Base-by-base conservation (phyloP, 2,113 vertebrate genomes). In the Archocentrus centrarchus region DNA sequence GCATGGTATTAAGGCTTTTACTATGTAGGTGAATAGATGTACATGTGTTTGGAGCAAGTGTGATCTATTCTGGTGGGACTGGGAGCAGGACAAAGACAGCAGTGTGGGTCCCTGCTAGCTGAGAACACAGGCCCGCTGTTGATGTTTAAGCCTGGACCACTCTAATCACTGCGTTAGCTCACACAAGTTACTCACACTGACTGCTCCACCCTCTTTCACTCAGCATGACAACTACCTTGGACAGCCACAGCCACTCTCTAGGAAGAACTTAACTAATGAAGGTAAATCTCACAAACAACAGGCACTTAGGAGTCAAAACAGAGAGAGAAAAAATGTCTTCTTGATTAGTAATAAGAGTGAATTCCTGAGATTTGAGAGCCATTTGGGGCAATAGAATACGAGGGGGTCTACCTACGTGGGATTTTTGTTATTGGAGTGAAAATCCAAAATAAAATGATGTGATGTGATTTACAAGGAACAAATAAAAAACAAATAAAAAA, bases 111-210 rank as follows among this genome's bases (percentile, higher is more conserved):
- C 60, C 77, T 62, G 80, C 75, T 27, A 47, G 84, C 81, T 59
- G 77, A 82, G 89, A 93, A 94, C 88, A 95, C 92, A 94, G 88
- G 70, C 73, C 47, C 7, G 85, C 91, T 93, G 93, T 94, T 92
- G 87, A 89, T 84, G 83, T 84, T 92, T 76, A 79, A 73, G 80
- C 77, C 60, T 81, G 59, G 66, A 75, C 82, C 70, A 8, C 70
- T 83, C 70, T 64, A 68, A 82, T 86, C 80, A 79, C 77, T 20
- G 13, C 80, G 37, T 57, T 13, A 60, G 47, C 86, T 88, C 82
- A 70, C 39, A 86, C 64, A 22, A 47, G 79, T 59, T 41, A 57
- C 62, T 89, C 77, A 77, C 82, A 39, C 59, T 10, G 76, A 39
- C 59, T 10, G 76, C 73, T 66, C 79, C 37, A 55, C 83, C 81